Percentiles rank a stretch among this genome's conserved stretches.
Evolutionary conservation across 2,113 vertebrate genomes (phyloP).

Genomic region (Coregonus clupeaformis): DNA sequence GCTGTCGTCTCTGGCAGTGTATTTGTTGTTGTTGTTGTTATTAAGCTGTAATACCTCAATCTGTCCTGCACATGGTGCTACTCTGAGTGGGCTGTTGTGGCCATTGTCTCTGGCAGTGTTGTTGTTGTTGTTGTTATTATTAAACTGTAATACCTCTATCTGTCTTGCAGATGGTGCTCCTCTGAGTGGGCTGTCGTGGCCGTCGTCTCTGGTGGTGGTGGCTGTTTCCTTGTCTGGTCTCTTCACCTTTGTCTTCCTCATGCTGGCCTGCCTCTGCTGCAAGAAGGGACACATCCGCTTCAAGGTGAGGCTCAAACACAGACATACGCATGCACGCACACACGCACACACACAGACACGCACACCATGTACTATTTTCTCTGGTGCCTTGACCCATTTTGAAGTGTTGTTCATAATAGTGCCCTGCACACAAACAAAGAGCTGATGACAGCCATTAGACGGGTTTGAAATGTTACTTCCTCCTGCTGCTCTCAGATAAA

Average conservation of each 20-base stretch:
- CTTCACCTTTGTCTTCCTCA: slow-evolving; percentile 80
- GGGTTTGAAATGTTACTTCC: too few relatives aligned
- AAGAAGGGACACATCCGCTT: slow-evolving; percentile 79
- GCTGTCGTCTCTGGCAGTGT: slow-evolving; percentile 86
- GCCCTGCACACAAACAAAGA: too few relatives aligned
- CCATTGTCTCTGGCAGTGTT: slow-evolving; percentile 84
- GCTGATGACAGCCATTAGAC: too few relatives aligned
- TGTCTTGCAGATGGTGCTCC: slow-evolving; percentile 84
- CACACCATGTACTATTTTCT: neutral
- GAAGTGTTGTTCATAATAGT: too few relatives aligned
- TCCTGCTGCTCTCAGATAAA: neutral
- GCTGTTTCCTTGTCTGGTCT: slow-evolving; percentile 88
- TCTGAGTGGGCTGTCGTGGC: slow-evolving; percentile 89
- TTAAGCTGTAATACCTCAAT: slow-evolving; percentile 9
- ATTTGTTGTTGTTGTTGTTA: too few relatives aligned
- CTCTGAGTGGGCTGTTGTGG: slow-evolving; percentile 89
- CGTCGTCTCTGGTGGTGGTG: slow-evolving; percentile 87
- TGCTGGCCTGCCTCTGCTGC: too few relatives aligned
- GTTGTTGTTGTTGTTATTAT: too few relatives aligned
- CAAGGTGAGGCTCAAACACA: slow-evolving; percentile 79
- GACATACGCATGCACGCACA: neutral
- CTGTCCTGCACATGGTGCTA: slow-evolving; percentile 82
- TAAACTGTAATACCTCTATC: slow-evolving; percentile 15
- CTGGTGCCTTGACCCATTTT: too few relatives aligned
- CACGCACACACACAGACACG: neutral